Conservation (phyloP, 2,113 vertebrate species). For the Stictonetta naevosa region DNA sequence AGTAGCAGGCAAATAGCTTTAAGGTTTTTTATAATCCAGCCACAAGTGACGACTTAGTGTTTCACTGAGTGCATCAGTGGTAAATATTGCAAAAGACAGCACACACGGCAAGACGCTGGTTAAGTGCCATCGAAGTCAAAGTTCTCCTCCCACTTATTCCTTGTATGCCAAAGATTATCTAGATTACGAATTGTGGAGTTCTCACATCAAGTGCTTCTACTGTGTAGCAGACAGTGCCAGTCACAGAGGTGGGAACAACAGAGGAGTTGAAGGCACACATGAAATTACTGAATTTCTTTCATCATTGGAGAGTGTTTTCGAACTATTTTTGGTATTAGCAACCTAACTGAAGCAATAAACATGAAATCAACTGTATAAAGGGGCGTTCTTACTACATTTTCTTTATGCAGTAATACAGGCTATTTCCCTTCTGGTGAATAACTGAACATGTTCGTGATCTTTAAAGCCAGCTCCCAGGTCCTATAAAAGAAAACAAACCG, state of each 20-base stretch:
- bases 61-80: background rate
- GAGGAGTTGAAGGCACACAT: slow-evolving; percentile 68
- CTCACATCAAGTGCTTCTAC: slow-evolving; percentile 5
- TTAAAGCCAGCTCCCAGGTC: background rate
- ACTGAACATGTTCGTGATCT: slow-evolving; percentile 47
- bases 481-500: slow-evolving; percentile 8
- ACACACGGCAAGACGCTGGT: slow-evolving; percentile 57
- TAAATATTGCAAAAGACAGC: slow-evolving; percentile 57
- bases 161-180: slow-evolving; percentile 70
- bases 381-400: slow-evolving; percentile 51
- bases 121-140: slow-evolving; percentile 71
- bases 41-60: background rate
- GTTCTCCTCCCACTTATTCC: slow-evolving; percentile 53
- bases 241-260: slow-evolving; percentile 64
- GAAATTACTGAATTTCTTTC: slow-evolving; percentile 40
- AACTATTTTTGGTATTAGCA: slow-evolving; percentile 45
- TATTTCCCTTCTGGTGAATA: slow-evolving; percentile 10
- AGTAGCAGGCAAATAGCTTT: slow-evolving; percentile 58
- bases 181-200: slow-evolving; percentile 38
- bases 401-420: background rate
- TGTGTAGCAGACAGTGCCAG: slow-evolving; percentile 33
- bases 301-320: slow-evolving; percentile 32
- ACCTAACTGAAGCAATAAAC: slow-evolving; percentile 32
- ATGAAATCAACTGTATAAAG: slow-evolving; percentile 58
- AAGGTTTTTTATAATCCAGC: slow-evolving; percentile 42